Conservation (phyloP, 2,797 vertebrate species). For the Harpagifer antarcticus region DNA sequence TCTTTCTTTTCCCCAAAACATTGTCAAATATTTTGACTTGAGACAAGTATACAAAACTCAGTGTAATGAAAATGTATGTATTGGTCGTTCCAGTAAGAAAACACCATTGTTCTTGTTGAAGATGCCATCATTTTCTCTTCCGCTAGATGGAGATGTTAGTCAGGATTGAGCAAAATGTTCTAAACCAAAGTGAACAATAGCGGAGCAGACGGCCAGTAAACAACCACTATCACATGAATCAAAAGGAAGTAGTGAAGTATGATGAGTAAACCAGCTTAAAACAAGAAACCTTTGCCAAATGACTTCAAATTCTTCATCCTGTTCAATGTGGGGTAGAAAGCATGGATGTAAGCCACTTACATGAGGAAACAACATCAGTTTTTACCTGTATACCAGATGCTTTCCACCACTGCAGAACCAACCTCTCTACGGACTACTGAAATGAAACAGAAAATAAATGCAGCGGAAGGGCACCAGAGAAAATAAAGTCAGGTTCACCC, state of each 20-base stretch:
- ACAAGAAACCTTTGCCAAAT: constrained; percentile 18
- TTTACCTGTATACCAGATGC: too few relatives aligned
- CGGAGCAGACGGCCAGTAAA: constrained; percentile 31
- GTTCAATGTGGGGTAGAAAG: constrained; percentile 39
- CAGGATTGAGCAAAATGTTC: constrained; percentile 26
- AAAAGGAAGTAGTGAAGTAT: too few relatives aligned
- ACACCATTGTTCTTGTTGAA: too few relatives aligned
- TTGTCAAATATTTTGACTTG: neutral
- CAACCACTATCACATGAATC: constrained; percentile 42
- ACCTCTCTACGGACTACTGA: constrained; percentile 69
- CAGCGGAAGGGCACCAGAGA: constrained; percentile 39
- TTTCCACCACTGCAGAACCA: constrained; percentile 5
- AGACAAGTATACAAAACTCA: neutral
- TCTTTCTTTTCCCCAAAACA: neutral
- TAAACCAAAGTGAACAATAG: constrained; percentile 24
- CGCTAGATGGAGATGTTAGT: constrained; percentile 76
- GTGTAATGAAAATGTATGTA: constrained; percentile 49
- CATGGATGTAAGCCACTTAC: constrained; percentile 12
- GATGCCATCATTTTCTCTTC: constrained; percentile 18
- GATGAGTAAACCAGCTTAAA: constrained; percentile 39
- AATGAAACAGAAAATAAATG: constrained; percentile 43
- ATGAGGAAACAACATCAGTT: neutral
- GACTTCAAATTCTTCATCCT: constrained; percentile 52
- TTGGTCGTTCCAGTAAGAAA: neutral
- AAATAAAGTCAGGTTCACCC: constrained; percentile 38